Evolutionary conservation across 2,113 vertebrate genomes (phyloP).

Genomic region (Eulemur macaco): DNA sequence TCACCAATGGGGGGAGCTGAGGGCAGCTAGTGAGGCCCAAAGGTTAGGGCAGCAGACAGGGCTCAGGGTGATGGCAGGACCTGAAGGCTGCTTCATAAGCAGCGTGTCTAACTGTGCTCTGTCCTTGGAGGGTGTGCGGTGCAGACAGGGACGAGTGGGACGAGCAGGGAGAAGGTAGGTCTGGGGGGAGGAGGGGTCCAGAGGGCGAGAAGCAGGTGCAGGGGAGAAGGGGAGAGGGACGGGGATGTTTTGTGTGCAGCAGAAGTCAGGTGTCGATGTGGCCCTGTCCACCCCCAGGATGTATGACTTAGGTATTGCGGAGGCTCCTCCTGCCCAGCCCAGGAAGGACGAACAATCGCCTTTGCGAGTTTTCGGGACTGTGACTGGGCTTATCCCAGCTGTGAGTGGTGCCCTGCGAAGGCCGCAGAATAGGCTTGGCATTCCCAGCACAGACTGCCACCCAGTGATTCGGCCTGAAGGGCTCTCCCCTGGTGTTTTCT

Average conservation of each 20-base stretch:
- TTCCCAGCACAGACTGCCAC: background rate
- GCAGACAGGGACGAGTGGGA: background rate
- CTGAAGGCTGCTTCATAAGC: background rate
- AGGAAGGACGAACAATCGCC: background rate
- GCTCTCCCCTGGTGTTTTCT: background rate
- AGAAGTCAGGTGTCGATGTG: background rate
- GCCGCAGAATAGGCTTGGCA: background rate
- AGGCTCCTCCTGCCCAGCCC: background rate
- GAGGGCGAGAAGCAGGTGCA: background rate
- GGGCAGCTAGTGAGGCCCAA: background rate
- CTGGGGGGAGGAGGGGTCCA: background rate
- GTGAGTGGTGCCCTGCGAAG: background rate
- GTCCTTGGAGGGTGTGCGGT: background rate
- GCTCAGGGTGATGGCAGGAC: background rate
- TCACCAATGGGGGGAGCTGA: background rate
- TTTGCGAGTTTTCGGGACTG: background rate
- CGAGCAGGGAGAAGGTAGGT: too few relatives aligned
- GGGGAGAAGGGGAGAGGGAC: accelerated
- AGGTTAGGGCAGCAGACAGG: background rate
- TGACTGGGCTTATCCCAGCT: background rate
- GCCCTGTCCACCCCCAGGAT: too few relatives aligned
- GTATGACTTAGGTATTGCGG: background rate
- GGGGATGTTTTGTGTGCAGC: background rate
- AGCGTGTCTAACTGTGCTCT: background rate
- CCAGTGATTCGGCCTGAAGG: background rate